Evolutionary conservation across 2,888 invertebrate species (phyloP).

Genomic region (Thera britannica): DNA sequence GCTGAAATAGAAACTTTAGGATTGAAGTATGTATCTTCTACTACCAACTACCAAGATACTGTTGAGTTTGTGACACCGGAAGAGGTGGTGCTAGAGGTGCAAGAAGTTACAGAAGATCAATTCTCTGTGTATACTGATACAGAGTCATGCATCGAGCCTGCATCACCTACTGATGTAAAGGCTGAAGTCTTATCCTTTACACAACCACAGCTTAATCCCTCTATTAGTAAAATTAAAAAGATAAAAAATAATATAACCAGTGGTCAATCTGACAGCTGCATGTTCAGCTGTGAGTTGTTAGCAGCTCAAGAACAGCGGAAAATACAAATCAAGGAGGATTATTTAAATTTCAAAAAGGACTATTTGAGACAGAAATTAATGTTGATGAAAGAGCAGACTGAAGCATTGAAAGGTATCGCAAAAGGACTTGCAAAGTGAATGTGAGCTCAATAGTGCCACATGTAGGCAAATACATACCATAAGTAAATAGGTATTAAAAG

Average conservation of each 20-base stretch:
- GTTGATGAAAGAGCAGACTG: conserved; percentile 72
- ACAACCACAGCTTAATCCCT: conserved; percentile 28
- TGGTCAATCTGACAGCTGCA: conserved; percentile 60
- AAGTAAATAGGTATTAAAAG: neutral
- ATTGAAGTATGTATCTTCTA: conserved; percentile 57
- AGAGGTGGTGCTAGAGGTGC: conserved; percentile 26
- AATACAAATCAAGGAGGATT: conserved; percentile 71
- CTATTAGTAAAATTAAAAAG: conserved; percentile 36
- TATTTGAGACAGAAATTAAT: conserved; percentile 73
- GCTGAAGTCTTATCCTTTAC: conserved; percentile 39
- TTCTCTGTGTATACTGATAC: conserved; percentile 46
- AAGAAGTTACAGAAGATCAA: conserved; percentile 51
- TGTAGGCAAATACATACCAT: neutral
- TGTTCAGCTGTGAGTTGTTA: conserved; percentile 69
- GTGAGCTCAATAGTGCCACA: conserved; percentile 2
- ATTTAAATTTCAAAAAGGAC: conserved; percentile 74
- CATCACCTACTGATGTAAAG: conserved; percentile 64
- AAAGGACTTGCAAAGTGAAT: conserved; percentile 60
- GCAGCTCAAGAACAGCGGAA: conserved; percentile 69
- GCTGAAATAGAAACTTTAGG: conserved; percentile 68
- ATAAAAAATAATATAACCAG: conserved; percentile 44
- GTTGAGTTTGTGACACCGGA: conserved; percentile 62
- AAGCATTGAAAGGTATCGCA: conserved; percentile 75
- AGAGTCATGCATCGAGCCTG: conserved; percentile 61
- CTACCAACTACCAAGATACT: conserved; percentile 54